Evolutionary conservation across 2,888 invertebrate species (phyloP).

Genomic region (Spodoptera picta): DNA sequence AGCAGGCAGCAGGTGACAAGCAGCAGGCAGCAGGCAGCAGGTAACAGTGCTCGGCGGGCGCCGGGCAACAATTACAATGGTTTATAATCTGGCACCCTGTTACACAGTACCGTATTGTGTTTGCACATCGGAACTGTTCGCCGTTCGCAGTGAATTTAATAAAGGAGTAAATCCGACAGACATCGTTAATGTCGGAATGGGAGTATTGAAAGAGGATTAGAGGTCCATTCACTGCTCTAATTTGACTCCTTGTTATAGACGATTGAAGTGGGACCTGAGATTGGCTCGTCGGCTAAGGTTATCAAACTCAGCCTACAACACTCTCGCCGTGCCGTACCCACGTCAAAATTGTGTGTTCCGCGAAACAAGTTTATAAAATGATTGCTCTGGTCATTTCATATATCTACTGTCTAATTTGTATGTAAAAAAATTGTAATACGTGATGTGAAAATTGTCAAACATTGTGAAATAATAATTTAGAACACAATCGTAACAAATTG

Average conservation of each 20-base stretch:
- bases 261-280: constrained; percentile 50
- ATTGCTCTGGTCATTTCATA: no score
- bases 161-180: constrained; percentile 64
- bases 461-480: constrained; percentile 7
- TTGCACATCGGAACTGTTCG: constrained; percentile 43
- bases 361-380: no score
- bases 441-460: no score
- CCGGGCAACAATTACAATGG: constrained; percentile 37
- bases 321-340: background rate
- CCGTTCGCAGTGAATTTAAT: constrained; percentile 61
- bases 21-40: background rate
- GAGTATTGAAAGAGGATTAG: constrained; percentile 66
- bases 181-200: constrained; percentile 65
- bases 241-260: constrained; percentile 65
- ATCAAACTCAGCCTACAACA: constrained; percentile 11
- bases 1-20: constrained; percentile 23
- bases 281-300: constrained; percentile 41
- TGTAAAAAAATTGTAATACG: no score
- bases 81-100: constrained; percentile 45
- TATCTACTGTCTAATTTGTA: no score
- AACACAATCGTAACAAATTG: constrained; percentile 15
- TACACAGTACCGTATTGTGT: constrained; percentile 52
- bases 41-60: constrained; percentile 19
- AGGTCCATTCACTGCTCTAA: constrained; percentile 67
- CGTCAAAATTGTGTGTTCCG: no score